Conservation (phyloP, 2,113 vertebrate species). For the Turdus rufiventris region DNA sequence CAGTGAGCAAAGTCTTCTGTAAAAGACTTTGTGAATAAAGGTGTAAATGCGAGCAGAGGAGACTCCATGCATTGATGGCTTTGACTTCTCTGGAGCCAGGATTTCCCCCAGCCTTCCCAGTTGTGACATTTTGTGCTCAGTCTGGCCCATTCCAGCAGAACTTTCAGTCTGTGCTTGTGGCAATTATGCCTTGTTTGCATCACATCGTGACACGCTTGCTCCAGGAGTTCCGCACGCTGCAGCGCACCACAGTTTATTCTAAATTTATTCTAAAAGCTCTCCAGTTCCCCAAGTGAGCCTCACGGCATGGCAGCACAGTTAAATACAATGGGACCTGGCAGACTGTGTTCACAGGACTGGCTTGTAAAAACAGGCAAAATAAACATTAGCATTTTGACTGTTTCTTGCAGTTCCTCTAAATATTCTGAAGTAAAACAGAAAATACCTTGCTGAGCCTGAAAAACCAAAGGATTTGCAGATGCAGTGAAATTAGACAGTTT, state of each 20-base stretch:
- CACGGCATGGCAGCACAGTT: background rate
- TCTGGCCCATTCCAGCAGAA: background rate
- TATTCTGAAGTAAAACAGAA: background rate
- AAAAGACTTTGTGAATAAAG: background rate
- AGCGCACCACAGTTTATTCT: background rate
- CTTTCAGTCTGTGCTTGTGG: background rate
- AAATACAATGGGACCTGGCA: background rate
- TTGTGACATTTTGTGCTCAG: background rate
- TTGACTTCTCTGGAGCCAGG: background rate
- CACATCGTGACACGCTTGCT: background rate
- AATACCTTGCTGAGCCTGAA: background rate
- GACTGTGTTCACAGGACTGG: background rate
- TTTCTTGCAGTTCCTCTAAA: background rate
- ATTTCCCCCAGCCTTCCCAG: constrained; percentile 12
- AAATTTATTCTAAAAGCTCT: background rate
- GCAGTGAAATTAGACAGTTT: background rate
- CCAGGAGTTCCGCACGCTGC: background rate
- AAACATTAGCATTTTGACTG: background rate
- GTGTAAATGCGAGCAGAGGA: background rate
- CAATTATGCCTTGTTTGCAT: constrained; percentile 32
- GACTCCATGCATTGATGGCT: background rate
- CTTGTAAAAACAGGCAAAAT: background rate
- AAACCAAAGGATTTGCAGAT: background rate
- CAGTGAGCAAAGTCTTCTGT: background rate
- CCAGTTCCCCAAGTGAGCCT: background rate